phyloP scores from a whole-genome alignment of 2,888 invertebrate species.

The Phymatocera aterrima region DNA sequence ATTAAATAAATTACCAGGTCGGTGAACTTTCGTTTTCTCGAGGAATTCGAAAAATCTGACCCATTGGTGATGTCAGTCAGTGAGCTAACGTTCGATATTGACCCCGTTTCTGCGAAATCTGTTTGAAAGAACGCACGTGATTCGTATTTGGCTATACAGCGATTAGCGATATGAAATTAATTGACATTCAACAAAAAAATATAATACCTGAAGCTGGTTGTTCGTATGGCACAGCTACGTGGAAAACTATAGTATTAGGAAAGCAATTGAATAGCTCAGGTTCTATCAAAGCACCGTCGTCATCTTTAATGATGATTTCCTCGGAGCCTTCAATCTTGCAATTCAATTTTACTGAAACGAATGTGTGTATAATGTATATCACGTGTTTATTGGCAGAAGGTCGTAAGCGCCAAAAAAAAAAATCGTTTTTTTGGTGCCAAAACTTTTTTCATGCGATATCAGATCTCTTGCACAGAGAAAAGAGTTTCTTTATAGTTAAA shows the following conservation, averaged over 20 bases:
- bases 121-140: background rate
- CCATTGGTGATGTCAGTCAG: background rate
- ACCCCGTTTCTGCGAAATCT: background rate
- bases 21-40: background rate
- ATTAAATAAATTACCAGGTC: background rate
- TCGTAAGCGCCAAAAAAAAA: no score
- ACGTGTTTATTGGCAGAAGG: no score
- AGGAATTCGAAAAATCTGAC: background rate
- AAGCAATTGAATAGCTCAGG: slow-evolving; percentile 10
- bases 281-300: background rate
- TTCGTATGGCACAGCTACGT: background rate
- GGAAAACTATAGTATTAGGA: background rate
- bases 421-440: no score
- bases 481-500: no score
- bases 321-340: slow-evolving; percentile 12
- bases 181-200: background rate
- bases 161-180: background rate
- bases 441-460: no score
- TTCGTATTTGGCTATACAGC: background rate
- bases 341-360: slow-evolving; percentile 15
- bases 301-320: background rate
- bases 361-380: background rate
- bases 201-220: background rate
- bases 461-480: no score
- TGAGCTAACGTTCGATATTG: background rate